phyloP scores from a whole-genome alignment of 2,113 vertebrate genomes.

The Zosterops lateralis region DNA sequence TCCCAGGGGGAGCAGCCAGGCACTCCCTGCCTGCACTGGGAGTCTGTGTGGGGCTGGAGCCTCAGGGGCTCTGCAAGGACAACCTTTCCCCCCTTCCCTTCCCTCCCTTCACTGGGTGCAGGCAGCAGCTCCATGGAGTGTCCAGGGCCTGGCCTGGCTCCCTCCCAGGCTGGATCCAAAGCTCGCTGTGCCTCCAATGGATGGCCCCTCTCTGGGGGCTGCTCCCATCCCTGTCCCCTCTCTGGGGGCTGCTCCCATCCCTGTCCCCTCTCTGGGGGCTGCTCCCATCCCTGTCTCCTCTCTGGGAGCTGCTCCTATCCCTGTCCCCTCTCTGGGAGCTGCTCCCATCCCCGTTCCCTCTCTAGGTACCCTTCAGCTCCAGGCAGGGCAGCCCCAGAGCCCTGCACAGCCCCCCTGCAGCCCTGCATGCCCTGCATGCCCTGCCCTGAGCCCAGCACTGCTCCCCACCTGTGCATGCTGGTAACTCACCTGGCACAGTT shows the following conservation, averaged over 20 bases:
- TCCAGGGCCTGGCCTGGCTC: not conserved
- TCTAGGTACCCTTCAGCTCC: not conserved
- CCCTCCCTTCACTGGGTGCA: not conserved
- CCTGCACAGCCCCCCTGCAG: not conserved
- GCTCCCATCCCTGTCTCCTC: not conserved
- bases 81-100: not conserved
- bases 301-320: not conserved
- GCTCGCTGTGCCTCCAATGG: not conserved
- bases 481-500: not conserved
- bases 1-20: not conserved
- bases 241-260: no score
- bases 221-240: no score
- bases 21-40: not conserved
- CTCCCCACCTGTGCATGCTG: conserved; percentile 5
- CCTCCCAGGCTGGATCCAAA: not conserved
- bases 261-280: no score
- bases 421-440: not conserved
- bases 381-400: not conserved
- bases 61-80: not conserved
- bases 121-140: not conserved
- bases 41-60: not conserved
- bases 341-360: not conserved
- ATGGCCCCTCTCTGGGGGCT: not conserved
- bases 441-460: not conserved
- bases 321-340: no score